Percentiles rank a stretch among this genome's conserved stretches.
Evolutionary conservation across 53 echinoderm and acorn worm genomes (phyloP).

Genomic region (Mesocentrotus franciscanus): DNA sequence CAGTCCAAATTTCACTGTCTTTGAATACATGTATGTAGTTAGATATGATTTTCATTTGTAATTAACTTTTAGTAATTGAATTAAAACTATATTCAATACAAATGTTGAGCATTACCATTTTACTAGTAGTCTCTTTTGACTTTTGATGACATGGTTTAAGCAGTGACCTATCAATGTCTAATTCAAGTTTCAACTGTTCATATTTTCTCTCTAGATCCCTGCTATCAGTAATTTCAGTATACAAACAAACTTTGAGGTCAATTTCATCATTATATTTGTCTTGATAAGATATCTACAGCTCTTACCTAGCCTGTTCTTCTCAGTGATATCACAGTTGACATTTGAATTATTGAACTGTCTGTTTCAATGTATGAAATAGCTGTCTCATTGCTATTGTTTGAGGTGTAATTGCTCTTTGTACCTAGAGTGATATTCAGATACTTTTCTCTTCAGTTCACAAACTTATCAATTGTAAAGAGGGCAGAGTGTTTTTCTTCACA

Average conservation of each 20-base stretch:
- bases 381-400: background rate
- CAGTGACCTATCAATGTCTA: no score
- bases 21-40: no score
- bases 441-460: background rate
- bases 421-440: background rate
- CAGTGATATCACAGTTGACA: constrained; percentile 33
- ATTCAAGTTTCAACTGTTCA: background rate
- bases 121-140: no score
- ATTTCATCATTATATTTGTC: background rate
- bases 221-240: background rate
- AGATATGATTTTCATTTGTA: no score
- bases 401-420: background rate
- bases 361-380: background rate
- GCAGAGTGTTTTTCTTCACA: background rate
- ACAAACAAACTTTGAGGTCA: background rate
- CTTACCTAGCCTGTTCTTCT: background rate
- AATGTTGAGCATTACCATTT: no score
- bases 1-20: no score
- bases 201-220: background rate
- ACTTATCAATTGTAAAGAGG: background rate
- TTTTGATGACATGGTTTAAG: background rate
- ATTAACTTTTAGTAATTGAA: no score
- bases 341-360: constrained; percentile 57
- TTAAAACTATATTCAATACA: no score
- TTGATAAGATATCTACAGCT: background rate